Evolutionary conservation across 2,888 invertebrate genomes (phyloP), one percentile per base, ranked within the genome.

Genomic region (Hesperia comma): DNA sequence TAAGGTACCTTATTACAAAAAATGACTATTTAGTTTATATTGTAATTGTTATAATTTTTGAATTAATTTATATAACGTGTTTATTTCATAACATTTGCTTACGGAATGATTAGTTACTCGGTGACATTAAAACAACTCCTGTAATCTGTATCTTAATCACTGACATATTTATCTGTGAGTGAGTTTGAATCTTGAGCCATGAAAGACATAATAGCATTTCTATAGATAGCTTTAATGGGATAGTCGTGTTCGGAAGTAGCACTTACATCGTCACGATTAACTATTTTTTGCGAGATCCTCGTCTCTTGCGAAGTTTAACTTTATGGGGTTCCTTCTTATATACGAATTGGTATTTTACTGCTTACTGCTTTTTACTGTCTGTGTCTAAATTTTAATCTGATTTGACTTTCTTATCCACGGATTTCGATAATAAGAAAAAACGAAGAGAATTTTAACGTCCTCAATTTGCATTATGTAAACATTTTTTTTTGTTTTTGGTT

Each of bases 231-330:
- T 71, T 71, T 80, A 79, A 80, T 80, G 83, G 82, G 77, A 79
- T 81, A 84, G 81, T 86, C 84, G 80, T 86, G 85, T 87, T 85
- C 79, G 81, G 82, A 78, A 83, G 83, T 81, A 80, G 76, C 81
- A 79, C 79, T 85, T 78, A 79, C 77, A 75, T 82, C 83, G 82
- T 85, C 85, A 84, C 83, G 76, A 79, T 74, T 77, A 76, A 75
- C 75, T 71, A 76, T 84, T 83, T 87, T 86, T 85, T 85, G 77
- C 79, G 69, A 76, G 72, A 73, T 72, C 73, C 69, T 76, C 72
- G 72, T 69, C 72, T 77, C 78, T 76, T 80, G 75, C 78, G 77
- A 72, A 82, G 79, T 80, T 71, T 68, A 76, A 72, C 75, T 75
- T 76, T 71, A 67, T 68, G 69, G 61, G 64, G 70, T 68, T 57